These are phyloP conservation scores for Oxyruncus cristatus DNA, from an alignment of 2,113 vertebrate species.

Conservation along the genomic window DNA sequence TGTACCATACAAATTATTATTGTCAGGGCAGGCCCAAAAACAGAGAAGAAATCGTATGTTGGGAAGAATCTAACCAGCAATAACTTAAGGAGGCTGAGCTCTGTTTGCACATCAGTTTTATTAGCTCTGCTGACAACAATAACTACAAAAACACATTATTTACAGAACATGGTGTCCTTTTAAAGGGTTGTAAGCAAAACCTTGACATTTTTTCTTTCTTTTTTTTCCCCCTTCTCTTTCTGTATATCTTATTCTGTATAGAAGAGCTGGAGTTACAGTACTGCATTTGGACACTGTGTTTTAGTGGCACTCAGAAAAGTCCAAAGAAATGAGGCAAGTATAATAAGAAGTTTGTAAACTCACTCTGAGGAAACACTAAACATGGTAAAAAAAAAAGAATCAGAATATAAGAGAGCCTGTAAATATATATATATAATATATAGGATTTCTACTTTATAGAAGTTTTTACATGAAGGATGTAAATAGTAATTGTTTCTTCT, in stretches of 20 bases:
- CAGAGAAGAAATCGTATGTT: neutral
- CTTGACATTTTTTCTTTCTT: no score
- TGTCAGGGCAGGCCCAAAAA: neutral
- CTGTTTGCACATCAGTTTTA: neutral
- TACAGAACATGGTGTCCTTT: neutral
- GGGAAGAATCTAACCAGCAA: neutral
- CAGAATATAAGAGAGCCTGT: neutral
- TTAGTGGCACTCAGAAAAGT: neutral
- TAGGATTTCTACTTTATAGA: neutral
- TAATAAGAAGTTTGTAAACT: neutral
- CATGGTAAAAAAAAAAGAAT: neutral
- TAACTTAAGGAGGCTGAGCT: neutral
- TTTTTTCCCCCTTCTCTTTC: neutral
- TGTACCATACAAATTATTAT: neutral
- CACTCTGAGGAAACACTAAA: neutral
- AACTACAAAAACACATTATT: neutral
- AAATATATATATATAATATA: neutral
- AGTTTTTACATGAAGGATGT: neutral
- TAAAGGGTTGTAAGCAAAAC: neutral
- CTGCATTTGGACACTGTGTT: neutral
- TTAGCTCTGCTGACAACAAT: neutral
- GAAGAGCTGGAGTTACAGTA: neutral
- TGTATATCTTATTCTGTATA: neutral
- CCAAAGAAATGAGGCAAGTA: neutral
- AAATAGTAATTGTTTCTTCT: neutral